Base-by-base conservation (phyloP, 2,888 invertebrate species). In the Pycnomerus fuliginosus region DNA sequence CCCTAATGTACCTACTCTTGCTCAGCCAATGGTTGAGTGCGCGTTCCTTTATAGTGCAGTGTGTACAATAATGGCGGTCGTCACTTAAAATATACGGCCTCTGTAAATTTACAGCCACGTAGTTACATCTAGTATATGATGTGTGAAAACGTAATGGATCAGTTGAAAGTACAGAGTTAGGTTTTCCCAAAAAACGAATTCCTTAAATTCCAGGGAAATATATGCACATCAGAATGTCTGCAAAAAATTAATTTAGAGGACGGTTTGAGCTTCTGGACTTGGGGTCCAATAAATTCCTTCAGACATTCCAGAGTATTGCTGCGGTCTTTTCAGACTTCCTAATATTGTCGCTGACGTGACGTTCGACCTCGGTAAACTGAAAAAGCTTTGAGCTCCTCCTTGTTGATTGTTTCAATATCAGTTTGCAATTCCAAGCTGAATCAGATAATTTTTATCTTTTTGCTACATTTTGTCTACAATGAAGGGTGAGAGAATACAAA, bases 271-370 rank as follows among this genome's bases (percentile, higher is more conserved):
- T 7, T 27, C 4, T 10, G 10, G 29, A 38, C 30, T 38, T 38
- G 30, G 15, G 30, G 38, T 38, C 38, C 30, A 38, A 30, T 38
- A 38, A 38, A 38, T 38, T 38, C 20, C 17, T 11, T 10, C 38
- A n/a, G 15, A 30, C 38, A 38, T 36, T 36, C 28, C 32, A 5
- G 28, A n/a, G 23, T 29, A 16, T 38, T 22, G 28, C 16, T 38
- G 38, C 27, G 38, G 38, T 30, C 28, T 36, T 36, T 36, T 36
- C 28, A 17, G 28, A 16, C 14, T 16, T 22, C 22, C 29, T 13
- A 38, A 30, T 38, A 38, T 30, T 38, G 38, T 30, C 38, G 23
- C 30, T 30, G 23, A 23, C 29, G 13, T 17, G 16, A 36, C 36
- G 28, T 27, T 36, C 30, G 29, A 30, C n/a, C n/a, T n/a, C n/a